Evolutionary conservation across 2,888 invertebrate genomes (phyloP).

Genomic region (Cantharis rustica): DNA sequence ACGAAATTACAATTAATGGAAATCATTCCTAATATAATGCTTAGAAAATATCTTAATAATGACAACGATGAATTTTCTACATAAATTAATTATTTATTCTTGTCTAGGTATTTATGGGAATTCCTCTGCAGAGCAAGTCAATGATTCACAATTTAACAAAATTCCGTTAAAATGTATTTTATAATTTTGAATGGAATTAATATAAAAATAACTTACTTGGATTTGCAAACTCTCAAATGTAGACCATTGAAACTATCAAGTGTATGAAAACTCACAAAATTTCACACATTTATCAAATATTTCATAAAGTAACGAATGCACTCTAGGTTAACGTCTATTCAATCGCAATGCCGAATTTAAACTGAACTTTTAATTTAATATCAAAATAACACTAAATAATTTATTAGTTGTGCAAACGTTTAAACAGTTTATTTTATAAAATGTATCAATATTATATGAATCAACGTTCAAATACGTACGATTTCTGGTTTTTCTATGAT

Average conservation of each 20-base stretch:
- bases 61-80: too few species aligned
- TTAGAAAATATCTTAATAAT: too few species aligned
- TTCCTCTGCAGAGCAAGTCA: too few species aligned
- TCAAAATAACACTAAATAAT: not conserved
- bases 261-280: not conserved
- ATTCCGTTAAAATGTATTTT: not conserved
- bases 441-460: not conserved
- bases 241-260: not conserved
- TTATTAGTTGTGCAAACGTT: not conserved
- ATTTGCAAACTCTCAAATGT: not conserved
- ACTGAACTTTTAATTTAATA: not conserved
- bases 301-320: too few species aligned
- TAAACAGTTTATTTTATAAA: not conserved
- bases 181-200: not conserved
- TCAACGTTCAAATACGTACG: not conserved
- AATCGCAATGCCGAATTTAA: not conserved
- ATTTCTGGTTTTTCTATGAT: too few species aligned
- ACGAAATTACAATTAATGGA: not conserved
- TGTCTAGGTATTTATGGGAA: too few species aligned
- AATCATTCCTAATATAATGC: too few species aligned
- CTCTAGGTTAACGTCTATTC: not conserved
- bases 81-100: too few species aligned
- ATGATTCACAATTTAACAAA: too few species aligned
- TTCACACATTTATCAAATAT: not conserved
- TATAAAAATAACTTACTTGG: not conserved